These are phyloP conservation scores for Fragum sueziense DNA, from an alignment of 2,888 invertebrate genomes.

Conservation along the genomic window DNA sequence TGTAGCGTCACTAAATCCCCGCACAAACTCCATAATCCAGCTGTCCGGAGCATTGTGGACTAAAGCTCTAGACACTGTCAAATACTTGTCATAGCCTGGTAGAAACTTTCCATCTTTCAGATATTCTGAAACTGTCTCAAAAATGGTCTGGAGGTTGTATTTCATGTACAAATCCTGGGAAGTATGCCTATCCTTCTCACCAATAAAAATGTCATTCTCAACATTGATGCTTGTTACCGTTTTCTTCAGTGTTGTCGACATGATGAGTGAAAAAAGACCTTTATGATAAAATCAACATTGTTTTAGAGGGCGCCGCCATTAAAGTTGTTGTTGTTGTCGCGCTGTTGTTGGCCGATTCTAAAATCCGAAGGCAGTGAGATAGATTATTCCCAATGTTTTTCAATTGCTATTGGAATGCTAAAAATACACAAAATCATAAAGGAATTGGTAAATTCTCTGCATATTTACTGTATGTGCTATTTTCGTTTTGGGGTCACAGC, in stretches of 20 bases:
- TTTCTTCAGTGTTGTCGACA: constrained; percentile 37
- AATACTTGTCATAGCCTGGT: constrained; percentile 42
- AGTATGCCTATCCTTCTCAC: constrained; percentile 26
- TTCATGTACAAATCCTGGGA: constrained; percentile 37
- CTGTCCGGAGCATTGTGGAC: constrained; percentile 32
- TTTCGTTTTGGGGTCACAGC: neutral
- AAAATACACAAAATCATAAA: too few relatives aligned
- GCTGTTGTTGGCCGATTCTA: too few relatives aligned
- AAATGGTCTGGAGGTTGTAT: constrained; percentile 43
- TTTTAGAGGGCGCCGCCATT: constrained; percentile 19
- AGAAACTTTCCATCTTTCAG: constrained; percentile 22
- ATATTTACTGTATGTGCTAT: too few relatives aligned
- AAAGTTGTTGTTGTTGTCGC: constrained; percentile 10
- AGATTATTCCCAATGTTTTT: too few relatives aligned
- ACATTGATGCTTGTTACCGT: constrained; percentile 30
- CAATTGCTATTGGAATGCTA: too few relatives aligned
- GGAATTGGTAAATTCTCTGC: too few relatives aligned
- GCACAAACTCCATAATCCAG: constrained; percentile 47
- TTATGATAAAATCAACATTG: neutral
- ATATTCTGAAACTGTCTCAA: constrained; percentile 41
- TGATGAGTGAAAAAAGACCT: neutral
- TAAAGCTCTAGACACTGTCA: constrained; percentile 20
- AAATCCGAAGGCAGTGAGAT: too few relatives aligned
- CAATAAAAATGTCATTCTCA: constrained; percentile 26
- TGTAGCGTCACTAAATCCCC: constrained; percentile 47